These are phyloP conservation scores for Drosophila merina DNA, from an alignment of 2,888 invertebrate species.

Conservation along the genomic window DNA sequence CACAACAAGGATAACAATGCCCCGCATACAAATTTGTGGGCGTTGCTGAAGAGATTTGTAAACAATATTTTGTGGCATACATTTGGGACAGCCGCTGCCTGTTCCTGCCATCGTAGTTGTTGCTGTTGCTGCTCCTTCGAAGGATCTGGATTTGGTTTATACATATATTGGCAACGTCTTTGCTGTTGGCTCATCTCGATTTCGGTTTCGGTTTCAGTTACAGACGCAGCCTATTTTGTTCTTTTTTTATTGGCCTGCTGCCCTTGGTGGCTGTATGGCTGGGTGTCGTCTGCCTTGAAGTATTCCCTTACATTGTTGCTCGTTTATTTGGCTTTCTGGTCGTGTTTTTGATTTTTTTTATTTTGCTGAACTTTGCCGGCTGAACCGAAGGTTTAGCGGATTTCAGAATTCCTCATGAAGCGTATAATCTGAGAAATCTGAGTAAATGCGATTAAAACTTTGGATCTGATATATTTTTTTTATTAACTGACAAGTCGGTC, in stretches of 20 bases:
- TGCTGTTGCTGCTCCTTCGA: background rate
- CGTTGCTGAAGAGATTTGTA: conserved; percentile 76
- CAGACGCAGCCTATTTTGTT: conserved; percentile 46
- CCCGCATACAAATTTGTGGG: conserved; percentile 76
- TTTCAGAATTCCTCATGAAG: conserved; percentile 70
- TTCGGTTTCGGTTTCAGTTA: conserved; percentile 45
- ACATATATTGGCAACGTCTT: conserved; percentile 30
- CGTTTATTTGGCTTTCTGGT: conserved; percentile 34
- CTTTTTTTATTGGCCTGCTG: conserved; percentile 48
- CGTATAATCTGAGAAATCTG: conserved; percentile 69
- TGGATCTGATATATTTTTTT: conserved; percentile 1
- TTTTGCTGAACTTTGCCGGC: conserved; percentile 41
- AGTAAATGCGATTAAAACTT: conserved; percentile 74
- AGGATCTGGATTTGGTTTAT: conserved; percentile 4
- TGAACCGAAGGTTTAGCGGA: conserved; percentile 66
- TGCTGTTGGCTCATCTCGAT: conserved; percentile 37
- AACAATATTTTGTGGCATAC: conserved; percentile 76
- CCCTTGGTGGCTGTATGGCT: conserved; percentile 18
- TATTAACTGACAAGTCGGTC: conserved; percentile 16
- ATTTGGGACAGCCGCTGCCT: conserved; percentile 56
- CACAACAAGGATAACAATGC: conserved; percentile 60
- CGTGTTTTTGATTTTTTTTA: conserved; percentile 4
- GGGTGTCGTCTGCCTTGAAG: conserved; percentile 31
- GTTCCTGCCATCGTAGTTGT: background rate
- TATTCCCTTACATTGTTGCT: conserved; percentile 50